A percentile compares a stretch with the other conserved stretches of the same genome.
These are phyloP conservation scores for Caenorhabditis auriculariae DNA, from an alignment of 2,888 invertebrate species.

Conservation along the genomic window DNA sequence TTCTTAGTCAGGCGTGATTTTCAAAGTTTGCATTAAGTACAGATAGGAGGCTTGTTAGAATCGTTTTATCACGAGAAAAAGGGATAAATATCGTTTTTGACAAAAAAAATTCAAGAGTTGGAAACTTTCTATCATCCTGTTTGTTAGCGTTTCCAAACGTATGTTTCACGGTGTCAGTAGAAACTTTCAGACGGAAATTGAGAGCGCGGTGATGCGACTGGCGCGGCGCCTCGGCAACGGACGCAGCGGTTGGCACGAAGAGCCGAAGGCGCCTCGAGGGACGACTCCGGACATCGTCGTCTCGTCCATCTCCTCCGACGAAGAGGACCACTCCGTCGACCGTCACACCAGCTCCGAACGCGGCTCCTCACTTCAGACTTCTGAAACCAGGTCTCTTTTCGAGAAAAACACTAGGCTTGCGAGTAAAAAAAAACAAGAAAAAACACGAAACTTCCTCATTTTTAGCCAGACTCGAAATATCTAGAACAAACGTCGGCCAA, in stretches of 20 bases:
- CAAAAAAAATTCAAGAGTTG: no score
- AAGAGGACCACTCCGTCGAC: slow-evolving; percentile 42
- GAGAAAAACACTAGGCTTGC: no score
- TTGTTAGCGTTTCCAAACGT: not conserved
- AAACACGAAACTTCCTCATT: no score
- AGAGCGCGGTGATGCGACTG: slow-evolving; percentile 57
- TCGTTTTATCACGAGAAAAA: no score
- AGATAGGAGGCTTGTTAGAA: no score
- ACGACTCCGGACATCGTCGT: slow-evolving; percentile 56
- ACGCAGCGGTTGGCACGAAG: slow-evolving; percentile 28
- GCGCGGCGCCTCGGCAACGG: slow-evolving; percentile 52
- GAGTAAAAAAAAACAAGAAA: no score
- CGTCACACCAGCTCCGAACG: slow-evolving; percentile 37
- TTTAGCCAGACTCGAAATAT: no score
- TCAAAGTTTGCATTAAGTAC: no score
- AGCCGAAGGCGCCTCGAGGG: slow-evolving; percentile 15
- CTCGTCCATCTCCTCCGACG: slow-evolving; percentile 56
- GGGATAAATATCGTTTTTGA: no score
- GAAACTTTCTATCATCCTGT: no score
- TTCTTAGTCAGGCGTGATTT: no score
- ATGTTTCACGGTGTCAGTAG: slow-evolving; percentile 35
- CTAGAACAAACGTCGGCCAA: no score
- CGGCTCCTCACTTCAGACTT: slow-evolving; percentile 35
- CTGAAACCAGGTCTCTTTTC: slow-evolving; percentile 40
- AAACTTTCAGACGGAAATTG: slow-evolving; percentile 52